A percentile compares a stretch with the other conserved stretches of the same genome.
These are phyloP conservation scores for Gobio occitaniae DNA, from an alignment of 2,797 vertebrate species.

Conservation along the genomic window DNA sequence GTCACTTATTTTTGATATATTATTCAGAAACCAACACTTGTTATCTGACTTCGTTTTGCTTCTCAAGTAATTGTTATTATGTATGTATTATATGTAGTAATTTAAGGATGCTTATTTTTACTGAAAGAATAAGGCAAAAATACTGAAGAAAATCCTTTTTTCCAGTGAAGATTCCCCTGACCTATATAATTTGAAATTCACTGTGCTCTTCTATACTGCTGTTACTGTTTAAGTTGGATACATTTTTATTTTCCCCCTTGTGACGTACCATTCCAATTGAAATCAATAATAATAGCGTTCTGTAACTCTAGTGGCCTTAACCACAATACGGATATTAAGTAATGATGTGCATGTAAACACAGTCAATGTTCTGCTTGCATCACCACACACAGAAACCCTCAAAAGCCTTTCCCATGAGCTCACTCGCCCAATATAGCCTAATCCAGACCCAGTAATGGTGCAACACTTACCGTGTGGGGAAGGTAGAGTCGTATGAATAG, in stretches of 20 bases:
- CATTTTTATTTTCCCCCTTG: not conserved
- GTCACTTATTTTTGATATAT: not conserved
- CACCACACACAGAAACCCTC: not conserved
- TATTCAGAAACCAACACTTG: not conserved
- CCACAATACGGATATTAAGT: not conserved
- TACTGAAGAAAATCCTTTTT: not conserved
- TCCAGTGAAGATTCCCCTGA: not conserved
- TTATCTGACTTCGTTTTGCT: not conserved
- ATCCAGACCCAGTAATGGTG: not conserved
- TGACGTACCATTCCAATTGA: not conserved
- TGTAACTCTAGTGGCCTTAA: not conserved
- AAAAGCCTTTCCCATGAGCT: conserved; percentile 17
- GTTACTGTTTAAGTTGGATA: not conserved
- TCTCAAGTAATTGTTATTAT: not conserved
- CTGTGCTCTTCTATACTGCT: not conserved
- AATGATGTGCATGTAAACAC: conserved; percentile 10
- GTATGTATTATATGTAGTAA: too few relatives aligned
- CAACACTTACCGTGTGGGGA: conserved; percentile 82
- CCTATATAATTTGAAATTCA: not conserved
- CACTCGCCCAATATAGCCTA: conserved; percentile 4
- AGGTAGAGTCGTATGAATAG: conserved; percentile 82
- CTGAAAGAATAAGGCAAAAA: not conserved
- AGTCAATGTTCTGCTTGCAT: not conserved
- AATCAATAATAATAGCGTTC: not conserved
- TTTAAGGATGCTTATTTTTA: not conserved